Evolutionary conservation across 2,797 vertebrate genomes (phyloP).

Genomic region (Etheostoma nigrum): DNA sequence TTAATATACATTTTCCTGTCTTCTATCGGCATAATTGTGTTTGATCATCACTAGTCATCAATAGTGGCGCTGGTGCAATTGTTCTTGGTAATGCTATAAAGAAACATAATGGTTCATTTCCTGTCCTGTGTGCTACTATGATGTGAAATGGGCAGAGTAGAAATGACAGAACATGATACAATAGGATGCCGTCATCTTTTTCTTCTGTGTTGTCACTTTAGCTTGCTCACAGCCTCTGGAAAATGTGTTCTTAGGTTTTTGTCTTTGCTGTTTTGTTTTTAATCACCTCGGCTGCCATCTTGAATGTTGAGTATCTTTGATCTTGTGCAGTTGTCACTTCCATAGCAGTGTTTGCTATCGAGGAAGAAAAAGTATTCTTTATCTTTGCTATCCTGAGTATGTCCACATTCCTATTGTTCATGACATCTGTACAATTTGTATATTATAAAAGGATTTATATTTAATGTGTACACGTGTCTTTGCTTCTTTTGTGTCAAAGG

Average conservation of each 20-base stretch:
- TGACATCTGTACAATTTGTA: conserved; percentile 90
- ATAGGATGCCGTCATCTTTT: conserved; percentile 57
- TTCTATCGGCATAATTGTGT: conserved; percentile 73
- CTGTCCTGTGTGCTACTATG: conserved; percentile 76
- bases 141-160: conserved; percentile 65
- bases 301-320: conserved; percentile 79
- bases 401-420: conserved; percentile 78
- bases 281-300: conserved; percentile 72
- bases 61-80: conserved; percentile 71
- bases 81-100: conserved; percentile 73
- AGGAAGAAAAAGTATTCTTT: conserved; percentile 67
- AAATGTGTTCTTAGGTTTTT: conserved; percentile 66
- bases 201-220: conserved; percentile 69
- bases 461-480: conserved; percentile 81
- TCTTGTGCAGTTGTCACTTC: conserved; percentile 74
- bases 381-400: conserved; percentile 71
- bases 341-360: conserved; percentile 63
- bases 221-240: conserved; percentile 70
- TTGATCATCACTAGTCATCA: conserved; percentile 62
- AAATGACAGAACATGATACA: conserved; percentile 71
- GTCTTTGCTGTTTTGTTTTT: conserved; percentile 70
- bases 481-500: conserved; percentile 57
- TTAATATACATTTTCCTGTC: conserved; percentile 66
- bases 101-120: conserved; percentile 71
- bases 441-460: conserved; percentile 91